A percentile compares a stretch with the other conserved stretches of the same genome.
phyloP scores from a whole-genome alignment of 2,113 vertebrate genomes.

The Gavia stellata region DNA sequence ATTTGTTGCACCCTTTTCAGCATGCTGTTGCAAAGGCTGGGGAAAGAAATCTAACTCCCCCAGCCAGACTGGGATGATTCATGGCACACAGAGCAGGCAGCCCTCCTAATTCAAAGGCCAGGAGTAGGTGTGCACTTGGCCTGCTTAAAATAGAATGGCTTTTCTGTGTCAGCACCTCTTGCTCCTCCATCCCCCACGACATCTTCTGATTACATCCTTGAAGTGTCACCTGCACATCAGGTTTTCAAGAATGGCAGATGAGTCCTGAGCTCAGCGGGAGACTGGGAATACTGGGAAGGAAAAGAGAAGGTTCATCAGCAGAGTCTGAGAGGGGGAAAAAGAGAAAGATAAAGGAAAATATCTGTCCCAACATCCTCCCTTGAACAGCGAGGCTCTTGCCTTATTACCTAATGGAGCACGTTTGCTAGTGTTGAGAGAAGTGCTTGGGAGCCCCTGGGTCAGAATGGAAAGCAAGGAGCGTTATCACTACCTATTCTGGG shows the following conservation, averaged over 20 bases:
- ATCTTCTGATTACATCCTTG: conserved; percentile 12
- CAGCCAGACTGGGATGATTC: not conserved
- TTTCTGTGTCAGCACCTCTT: not conserved
- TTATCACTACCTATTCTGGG: not conserved
- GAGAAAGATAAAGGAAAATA: not conserved
- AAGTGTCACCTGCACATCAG: not conserved
- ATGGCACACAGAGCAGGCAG: not conserved
- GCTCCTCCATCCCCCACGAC: not conserved
- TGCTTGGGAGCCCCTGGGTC: not conserved
- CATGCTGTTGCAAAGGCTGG: not conserved
- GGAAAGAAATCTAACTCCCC: not conserved
- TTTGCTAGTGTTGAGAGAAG: not conserved
- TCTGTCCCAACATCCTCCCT: not conserved
- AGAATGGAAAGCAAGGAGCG: not conserved
- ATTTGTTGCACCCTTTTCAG: not conserved
- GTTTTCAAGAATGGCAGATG: not conserved
- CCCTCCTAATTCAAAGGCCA: not conserved
- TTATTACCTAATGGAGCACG: not conserved
- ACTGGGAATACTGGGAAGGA: not conserved
- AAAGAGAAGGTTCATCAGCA: not conserved
- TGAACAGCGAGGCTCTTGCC: not conserved
- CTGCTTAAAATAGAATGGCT: conserved; percentile 9
- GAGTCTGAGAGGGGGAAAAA: not conserved
- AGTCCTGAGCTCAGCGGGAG: not conserved
- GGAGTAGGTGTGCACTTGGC: not conserved